A percentile compares a stretch with the other conserved stretches of the same genome.
These are phyloP conservation scores for Potamarius usumacintae DNA, from an alignment of 2,113 vertebrate species.

Conservation along the genomic window DNA sequence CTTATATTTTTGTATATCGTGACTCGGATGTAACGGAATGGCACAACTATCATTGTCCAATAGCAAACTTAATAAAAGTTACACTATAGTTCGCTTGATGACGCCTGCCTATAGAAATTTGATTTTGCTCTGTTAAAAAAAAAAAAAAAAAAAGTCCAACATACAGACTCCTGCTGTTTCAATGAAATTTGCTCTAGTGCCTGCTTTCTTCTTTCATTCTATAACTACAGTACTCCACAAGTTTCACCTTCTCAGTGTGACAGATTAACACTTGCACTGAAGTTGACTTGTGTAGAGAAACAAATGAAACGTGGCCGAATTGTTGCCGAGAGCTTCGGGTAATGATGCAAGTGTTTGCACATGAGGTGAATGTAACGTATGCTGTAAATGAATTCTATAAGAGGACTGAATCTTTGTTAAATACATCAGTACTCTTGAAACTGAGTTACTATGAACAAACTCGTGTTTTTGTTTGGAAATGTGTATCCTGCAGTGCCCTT, in stretches of 20 bases:
- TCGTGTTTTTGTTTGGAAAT: neutral
- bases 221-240: neutral
- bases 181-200: neutral
- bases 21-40: neutral
- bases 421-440: neutral
- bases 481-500: neutral
- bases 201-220: neutral
- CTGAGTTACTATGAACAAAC: neutral
- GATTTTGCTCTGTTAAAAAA: neutral
- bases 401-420: neutral
- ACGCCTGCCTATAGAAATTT: neutral
- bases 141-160: neutral
- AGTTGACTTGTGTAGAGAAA: neutral
- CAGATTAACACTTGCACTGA: neutral
- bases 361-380: neutral
- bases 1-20: conserved; percentile 25
- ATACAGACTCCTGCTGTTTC: neutral
- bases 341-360: neutral
- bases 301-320: neutral
- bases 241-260: neutral
- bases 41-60: neutral
- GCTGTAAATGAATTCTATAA: neutral
- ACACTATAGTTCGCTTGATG: neutral
- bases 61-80: neutral
- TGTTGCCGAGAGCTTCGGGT: neutral